phyloP scores from a whole-genome alignment of 2,113 vertebrate genomes.

The Hemicordylus capensis region DNA sequence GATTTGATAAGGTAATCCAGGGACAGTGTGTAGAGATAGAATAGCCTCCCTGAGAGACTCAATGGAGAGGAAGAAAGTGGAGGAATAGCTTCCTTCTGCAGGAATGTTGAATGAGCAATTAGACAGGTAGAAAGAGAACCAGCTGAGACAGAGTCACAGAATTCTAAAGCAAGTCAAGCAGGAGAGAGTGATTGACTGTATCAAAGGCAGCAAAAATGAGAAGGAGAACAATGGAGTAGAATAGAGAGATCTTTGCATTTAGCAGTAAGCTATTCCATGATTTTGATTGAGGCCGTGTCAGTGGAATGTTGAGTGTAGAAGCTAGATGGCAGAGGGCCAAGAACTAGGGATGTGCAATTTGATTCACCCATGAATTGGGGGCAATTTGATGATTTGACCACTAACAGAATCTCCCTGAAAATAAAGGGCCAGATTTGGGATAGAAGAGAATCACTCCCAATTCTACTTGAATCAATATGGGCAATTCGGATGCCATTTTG shows the following conservation, averaged over 20 bases:
- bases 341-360: too few relatives aligned
- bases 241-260: background rate
- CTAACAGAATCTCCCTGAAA: too few relatives aligned
- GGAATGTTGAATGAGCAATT: background rate
- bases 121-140: background rate
- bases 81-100: background rate
- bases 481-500: too few relatives aligned
- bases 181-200: too few relatives aligned
- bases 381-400: too few relatives aligned
- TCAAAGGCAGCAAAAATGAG: background rate
- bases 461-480: too few relatives aligned
- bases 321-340: background rate
- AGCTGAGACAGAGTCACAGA: background rate
- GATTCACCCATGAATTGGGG: too few relatives aligned
- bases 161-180: background rate
- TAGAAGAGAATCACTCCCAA: too few relatives aligned
- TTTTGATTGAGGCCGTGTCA: background rate
- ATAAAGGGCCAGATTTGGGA: too few relatives aligned
- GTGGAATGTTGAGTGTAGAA: too few relatives aligned
- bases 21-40: background rate
- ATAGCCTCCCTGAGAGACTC: background rate
- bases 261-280: background rate
- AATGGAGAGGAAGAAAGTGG: background rate
- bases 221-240: background rate
- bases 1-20: background rate